Base-by-base conservation (phyloP, 1,140 invertebrate genomes). In the Papilio glaucus region DNA sequence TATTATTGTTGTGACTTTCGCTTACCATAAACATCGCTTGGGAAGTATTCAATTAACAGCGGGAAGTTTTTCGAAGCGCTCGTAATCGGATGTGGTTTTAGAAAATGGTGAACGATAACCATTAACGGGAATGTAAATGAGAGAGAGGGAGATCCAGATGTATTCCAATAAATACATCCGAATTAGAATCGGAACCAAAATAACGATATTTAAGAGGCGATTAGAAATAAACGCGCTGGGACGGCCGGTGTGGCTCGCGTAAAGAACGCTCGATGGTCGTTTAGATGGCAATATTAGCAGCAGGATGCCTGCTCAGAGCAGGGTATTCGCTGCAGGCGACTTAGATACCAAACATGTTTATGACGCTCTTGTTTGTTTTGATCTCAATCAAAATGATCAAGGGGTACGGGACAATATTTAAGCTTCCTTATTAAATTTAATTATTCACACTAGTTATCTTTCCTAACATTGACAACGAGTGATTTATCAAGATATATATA, bases 1-100 rank as follows among this genome's bases (percentile, higher is more conserved):
- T 85, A 91, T 89, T 89, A 91, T 91, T 90, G 86, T 90, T 91
- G 86, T 85, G 83, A 88, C 83, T 86, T 85, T 86, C 87, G 84
- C 84, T 80, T 72, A 74, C 84, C 82, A 87, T 90, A 89, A 90
- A 90, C 81, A 83, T 79, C 83, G 74, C 74, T 79, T 76, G 77
- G 75, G 77, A 82, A 77, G 77, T 79, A 81, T 69, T 86, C 89
- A 88, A 89, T 91, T 88, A 88, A 89, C 85, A 85, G 15, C 41
- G 82, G 83, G 69, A 85, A 82, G 83, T 81, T 82, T 86, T 82
- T 79, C 75, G 80, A 79, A 79, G 77, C 72, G 73, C 71, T 76
- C 73, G 72, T 79, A 82, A 77, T 74, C 73, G 70, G 41, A 71
- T 68, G 73, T 45, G 26, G 29, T 75, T 77, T 76, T 81, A 81